These are phyloP conservation scores for Probaryconus sp. DNA, from an alignment of 1,140 invertebrate genomes.

Conservation along the genomic window DNA sequence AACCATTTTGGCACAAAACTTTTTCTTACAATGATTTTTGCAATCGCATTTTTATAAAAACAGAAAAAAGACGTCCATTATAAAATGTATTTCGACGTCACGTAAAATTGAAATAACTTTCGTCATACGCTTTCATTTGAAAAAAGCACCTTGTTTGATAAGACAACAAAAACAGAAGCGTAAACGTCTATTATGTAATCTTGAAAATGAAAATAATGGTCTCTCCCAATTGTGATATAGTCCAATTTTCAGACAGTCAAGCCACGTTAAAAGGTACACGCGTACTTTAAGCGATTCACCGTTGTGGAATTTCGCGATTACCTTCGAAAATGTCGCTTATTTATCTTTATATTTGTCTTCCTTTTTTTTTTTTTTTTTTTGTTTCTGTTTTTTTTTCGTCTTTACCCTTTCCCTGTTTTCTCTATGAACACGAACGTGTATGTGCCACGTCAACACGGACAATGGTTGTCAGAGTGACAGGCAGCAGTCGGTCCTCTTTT, in stretches of 20 bases:
- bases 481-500: slow-evolving; percentile 36
- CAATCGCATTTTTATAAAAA: too few relatives aligned
- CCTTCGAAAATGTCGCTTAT: slow-evolving; percentile 43
- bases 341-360: slow-evolving; percentile 39
- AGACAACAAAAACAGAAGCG: not conserved
- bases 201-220: slow-evolving; percentile 23
- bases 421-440: slow-evolving; percentile 14
- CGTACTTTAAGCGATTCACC: slow-evolving; percentile 27
- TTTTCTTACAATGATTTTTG: too few relatives aligned
- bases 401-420: slow-evolving; percentile 16
- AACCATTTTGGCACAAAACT: too few relatives aligned
- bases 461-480: slow-evolving; percentile 41
- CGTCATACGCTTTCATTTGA: too few relatives aligned
- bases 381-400: slow-evolving; percentile 39
- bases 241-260: slow-evolving; percentile 2
- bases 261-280: slow-evolving; percentile 23
- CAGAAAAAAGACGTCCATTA: too few relatives aligned
- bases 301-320: slow-evolving; percentile 42
- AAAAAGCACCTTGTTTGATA: slow-evolving; percentile 3
- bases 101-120: too few relatives aligned
- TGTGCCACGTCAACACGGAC: slow-evolving; percentile 35
- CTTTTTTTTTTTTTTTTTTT: too few relatives aligned
- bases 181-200: slow-evolving; percentile 29
- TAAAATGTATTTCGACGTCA: too few relatives aligned
- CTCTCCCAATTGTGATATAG: slow-evolving; percentile 2